phyloP scores from a whole-genome alignment of 2,113 vertebrate species.

The Edolisoma coerulescens region DNA sequence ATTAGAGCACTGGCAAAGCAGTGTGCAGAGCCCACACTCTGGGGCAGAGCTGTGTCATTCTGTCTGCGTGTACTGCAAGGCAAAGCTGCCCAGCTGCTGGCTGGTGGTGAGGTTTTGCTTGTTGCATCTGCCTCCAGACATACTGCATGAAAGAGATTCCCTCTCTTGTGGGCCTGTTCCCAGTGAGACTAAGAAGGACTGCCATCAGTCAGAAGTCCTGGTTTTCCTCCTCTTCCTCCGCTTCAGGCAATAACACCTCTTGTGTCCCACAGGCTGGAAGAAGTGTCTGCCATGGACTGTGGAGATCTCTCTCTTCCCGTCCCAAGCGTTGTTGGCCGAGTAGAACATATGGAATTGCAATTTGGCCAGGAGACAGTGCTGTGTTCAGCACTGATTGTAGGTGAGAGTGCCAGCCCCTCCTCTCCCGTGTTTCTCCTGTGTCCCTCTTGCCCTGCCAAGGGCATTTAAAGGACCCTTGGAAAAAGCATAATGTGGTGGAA shows the following conservation, averaged over 20 bases:
- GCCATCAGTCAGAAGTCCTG: neutral
- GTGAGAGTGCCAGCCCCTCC: constrained; percentile 65
- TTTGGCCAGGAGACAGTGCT: constrained; percentile 80
- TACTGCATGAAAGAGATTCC: neutral
- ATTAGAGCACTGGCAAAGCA: neutral
- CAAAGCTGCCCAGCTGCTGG: neutral
- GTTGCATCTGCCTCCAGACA: neutral
- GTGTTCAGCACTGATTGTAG: constrained; percentile 84
- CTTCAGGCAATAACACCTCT: constrained; percentile 18
- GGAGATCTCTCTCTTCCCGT: constrained; percentile 31
- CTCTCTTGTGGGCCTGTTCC: neutral
- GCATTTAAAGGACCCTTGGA: neutral
- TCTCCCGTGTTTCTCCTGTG: neutral
- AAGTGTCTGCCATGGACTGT: constrained; percentile 40
- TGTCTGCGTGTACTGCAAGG: neutral
- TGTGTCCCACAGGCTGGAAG: constrained; percentile 67
- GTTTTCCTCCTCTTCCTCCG: neutral
- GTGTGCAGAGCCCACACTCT: neutral
- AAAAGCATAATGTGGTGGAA: neutral
- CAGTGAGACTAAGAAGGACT: neutral
- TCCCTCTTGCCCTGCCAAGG: neutral
- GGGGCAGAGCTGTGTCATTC: neutral
- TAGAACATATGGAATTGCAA: constrained; percentile 81
- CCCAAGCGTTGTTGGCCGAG: constrained; percentile 44
- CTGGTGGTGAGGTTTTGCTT: neutral